Conservation (phyloP, 2,888 invertebrate genomes). For the Notodonta ziczac region DNA sequence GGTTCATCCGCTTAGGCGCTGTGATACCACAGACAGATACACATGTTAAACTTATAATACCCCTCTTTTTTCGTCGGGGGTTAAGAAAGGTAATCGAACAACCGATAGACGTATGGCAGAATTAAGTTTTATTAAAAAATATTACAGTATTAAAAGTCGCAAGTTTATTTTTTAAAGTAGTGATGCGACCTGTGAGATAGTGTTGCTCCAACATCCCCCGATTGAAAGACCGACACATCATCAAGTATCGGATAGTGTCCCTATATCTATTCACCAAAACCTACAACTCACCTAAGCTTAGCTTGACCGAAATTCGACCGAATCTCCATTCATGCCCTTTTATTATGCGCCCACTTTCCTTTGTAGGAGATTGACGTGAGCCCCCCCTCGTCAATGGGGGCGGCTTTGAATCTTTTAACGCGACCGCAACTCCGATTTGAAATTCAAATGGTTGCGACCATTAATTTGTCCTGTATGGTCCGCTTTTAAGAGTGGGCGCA, state of each 20-base stretch:
- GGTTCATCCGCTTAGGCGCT: no score
- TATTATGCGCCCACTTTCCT: conserved; percentile 4
- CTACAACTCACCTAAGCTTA: not conserved
- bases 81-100: no score
- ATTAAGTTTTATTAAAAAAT: no score
- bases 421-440: conserved; percentile 13
- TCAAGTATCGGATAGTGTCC: not conserved
- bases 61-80: no score
- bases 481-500: not conserved
- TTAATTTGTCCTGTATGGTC: conserved; percentile 7
- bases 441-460: conserved; percentile 14
- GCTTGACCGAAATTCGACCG: not conserved
- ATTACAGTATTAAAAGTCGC: no score
- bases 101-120: no score
- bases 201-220: no score
- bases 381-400: conserved; percentile 11
- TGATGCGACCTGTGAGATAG: no score
- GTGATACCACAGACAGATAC: no score
- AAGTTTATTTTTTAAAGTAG: no score
- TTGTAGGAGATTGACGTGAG: not conserved
- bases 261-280: not conserved
- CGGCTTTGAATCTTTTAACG: conserved; percentile 16
- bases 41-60: no score
- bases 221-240: not conserved
- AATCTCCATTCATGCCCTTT: not conserved